A percentile compares a stretch with the other conserved stretches of the same genome.
Conservation (phyloP, 2,888 invertebrate species). For the Anaspis maculata region DNA sequence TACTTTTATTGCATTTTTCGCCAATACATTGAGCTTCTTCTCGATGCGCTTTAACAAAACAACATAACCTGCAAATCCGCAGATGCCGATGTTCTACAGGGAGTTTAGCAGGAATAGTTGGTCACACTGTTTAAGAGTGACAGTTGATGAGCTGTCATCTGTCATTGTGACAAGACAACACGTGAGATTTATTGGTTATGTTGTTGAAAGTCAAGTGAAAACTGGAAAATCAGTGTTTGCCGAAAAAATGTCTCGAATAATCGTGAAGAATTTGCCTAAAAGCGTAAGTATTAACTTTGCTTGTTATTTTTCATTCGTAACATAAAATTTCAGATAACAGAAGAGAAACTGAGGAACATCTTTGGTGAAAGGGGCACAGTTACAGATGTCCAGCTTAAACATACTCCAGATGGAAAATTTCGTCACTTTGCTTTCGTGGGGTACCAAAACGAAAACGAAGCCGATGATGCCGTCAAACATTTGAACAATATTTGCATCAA, state of each 20-base stretch:
- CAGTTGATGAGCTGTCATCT: no score
- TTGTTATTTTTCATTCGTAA: no score
- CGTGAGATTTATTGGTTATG: no score
- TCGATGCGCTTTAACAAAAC: no score
- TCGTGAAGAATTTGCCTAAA: constrained; percentile 86
- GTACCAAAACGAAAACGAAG: constrained; percentile 73
- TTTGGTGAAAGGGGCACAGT: constrained; percentile 77
- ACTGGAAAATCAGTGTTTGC: not conserved
- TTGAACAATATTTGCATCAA: constrained; percentile 82
- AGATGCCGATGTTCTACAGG: no score
- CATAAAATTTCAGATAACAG: constrained; percentile 69
- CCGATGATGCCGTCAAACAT: constrained; percentile 63
- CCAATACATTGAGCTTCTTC: no score
- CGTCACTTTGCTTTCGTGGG: constrained; percentile 92
- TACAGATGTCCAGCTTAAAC: constrained; percentile 91
- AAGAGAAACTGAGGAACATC: constrained; percentile 62
- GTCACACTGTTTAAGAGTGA: no score
- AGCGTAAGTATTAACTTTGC: constrained; percentile 59
- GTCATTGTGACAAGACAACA: no score
- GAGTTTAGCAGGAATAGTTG: no score
- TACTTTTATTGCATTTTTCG: no score
- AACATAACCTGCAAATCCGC: no score
- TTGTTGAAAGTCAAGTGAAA: no score
- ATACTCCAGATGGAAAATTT: constrained; percentile 84
- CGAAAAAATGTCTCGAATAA: constrained; percentile 68